These are phyloP conservation scores for Xiphophorus maculatus DNA, from an alignment of 2,113 vertebrate species.

Conservation along the genomic window DNA sequence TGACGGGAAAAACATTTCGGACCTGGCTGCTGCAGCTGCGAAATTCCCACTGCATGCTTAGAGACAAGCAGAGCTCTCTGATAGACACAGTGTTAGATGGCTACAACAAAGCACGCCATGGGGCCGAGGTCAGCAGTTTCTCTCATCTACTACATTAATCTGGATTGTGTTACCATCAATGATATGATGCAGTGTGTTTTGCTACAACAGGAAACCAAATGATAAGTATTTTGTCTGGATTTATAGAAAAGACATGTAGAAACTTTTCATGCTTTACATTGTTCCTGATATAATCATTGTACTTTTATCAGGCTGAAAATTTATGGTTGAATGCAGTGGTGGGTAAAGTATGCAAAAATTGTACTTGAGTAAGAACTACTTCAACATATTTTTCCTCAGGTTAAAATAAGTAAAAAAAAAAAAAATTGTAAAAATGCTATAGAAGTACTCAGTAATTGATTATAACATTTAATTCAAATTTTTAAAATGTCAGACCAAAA, in stretches of 20 bases:
- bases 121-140: slow-evolving; percentile 84
- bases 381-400: no score
- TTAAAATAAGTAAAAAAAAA: no score
- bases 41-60: slow-evolving; percentile 83
- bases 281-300: background rate
- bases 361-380: no score
- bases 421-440: no score
- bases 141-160: background rate
- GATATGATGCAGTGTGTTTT: background rate
- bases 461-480: no score
- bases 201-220: background rate
- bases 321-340: background rate
- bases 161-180: background rate
- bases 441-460: no score
- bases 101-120: slow-evolving; percentile 89
- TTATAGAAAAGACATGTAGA: background rate
- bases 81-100: slow-evolving; percentile 89
- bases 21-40: slow-evolving; percentile 89
- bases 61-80: slow-evolving; percentile 81
- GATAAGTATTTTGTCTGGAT: background rate
- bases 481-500: no score
- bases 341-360: no score
- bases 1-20: slow-evolving; percentile 89
- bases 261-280: background rate
- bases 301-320: background rate